A percentile compares a stretch with the other conserved stretches of the same genome.
phyloP scores from a whole-genome alignment of 2,797 vertebrate species.

The Aulostomus chinensis region DNA sequence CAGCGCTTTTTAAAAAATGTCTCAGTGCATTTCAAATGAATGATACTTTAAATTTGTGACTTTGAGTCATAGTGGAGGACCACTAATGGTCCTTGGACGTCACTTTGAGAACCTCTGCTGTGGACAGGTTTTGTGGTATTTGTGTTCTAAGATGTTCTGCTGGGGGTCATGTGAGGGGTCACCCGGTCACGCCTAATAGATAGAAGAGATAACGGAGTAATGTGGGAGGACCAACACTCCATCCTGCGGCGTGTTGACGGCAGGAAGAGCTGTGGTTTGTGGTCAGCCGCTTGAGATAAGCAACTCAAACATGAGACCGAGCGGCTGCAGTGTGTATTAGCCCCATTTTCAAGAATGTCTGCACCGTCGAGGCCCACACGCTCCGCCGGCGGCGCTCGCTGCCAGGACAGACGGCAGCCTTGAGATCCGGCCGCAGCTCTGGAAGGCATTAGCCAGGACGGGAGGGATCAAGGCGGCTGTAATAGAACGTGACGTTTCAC shows the following conservation, averaged over 20 bases:
- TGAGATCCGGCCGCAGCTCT: constrained; percentile 70
- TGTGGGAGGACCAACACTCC: neutral
- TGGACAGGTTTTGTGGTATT: too few species aligned
- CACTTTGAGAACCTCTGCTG: too few species aligned
- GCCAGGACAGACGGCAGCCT: constrained; percentile 61
- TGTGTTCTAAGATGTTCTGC: too few species aligned
- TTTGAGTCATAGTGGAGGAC: too few species aligned
- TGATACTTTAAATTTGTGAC: too few species aligned
- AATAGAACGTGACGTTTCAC: constrained; percentile 64
- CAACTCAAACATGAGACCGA: constrained; percentile 72
- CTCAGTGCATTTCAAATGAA: too few species aligned
- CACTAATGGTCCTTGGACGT: too few species aligned
- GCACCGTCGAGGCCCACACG: constrained; percentile 46
- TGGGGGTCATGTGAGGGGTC: too few species aligned
- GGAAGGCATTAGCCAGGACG: constrained; percentile 68
- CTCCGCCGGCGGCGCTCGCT: constrained; percentile 52
- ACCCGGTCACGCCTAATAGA: too few species aligned
- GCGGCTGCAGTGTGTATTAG: constrained; percentile 63
- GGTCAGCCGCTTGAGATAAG: constrained; percentile 70
- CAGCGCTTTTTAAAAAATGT: too few species aligned
- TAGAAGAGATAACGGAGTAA: too few species aligned
- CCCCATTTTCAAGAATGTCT: constrained; percentile 65
- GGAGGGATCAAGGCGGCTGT: constrained; percentile 66
- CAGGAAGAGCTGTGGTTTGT: constrained; percentile 49
- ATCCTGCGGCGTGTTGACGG: constrained; percentile 51